phyloP scores from a whole-genome alignment of 2,797 vertebrate genomes.

The Pseudochirops corinnae region DNA sequence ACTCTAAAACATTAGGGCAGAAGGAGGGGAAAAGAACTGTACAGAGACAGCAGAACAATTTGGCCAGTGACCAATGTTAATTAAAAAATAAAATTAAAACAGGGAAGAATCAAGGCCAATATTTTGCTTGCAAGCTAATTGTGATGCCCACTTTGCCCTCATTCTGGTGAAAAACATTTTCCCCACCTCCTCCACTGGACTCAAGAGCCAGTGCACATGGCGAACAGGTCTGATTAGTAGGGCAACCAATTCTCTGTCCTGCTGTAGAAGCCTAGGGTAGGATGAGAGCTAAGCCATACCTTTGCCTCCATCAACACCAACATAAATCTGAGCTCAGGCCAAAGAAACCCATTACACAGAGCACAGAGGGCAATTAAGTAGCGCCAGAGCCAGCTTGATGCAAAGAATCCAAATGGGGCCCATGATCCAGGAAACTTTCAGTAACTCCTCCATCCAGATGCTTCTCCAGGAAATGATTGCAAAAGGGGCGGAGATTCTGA shows the following conservation, averaged over 20 bases:
- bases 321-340: slow-evolving; percentile 39
- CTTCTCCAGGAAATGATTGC: background rate
- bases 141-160: background rate
- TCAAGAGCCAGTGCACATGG: background rate
- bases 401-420: background rate
- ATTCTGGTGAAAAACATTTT: background rate
- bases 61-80: background rate
- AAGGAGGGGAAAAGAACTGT: background rate
- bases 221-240: background rate
- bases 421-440: slow-evolving; percentile 1
- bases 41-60: background rate
- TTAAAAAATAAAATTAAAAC: slow-evolving; percentile 8
- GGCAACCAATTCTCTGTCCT: slow-evolving; percentile 5
- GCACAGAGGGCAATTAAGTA: slow-evolving; percentile 50
- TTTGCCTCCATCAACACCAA: slow-evolving; percentile 23
- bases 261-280: background rate
- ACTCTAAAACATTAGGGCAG: background rate
- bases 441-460: background rate
- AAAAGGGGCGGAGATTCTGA: background rate
- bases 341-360: slow-evolving; percentile 59
- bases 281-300: background rate
- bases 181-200: background rate
- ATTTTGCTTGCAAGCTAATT: background rate
- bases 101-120: background rate
- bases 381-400: slow-evolving; percentile 3